Evolutionary conservation across 2,888 invertebrate species (phyloP).

Genomic region (Deilephila porcellus): DNA sequence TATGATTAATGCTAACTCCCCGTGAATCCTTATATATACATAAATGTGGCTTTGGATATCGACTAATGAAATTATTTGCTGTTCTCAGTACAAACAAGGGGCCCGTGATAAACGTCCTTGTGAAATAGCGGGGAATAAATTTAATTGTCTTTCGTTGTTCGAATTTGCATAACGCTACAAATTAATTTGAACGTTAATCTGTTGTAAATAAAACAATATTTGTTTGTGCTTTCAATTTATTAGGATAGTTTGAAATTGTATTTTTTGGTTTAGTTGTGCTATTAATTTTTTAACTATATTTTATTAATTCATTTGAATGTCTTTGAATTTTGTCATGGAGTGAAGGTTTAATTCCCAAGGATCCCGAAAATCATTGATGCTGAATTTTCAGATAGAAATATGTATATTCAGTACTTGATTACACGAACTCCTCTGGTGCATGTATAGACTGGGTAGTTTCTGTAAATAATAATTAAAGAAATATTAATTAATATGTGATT

Average conservation of each 20-base stretch:
- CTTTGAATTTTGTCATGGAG: no score
- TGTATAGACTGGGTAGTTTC: no score
- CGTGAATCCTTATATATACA: conserved; percentile 47
- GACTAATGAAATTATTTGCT: conserved; percentile 77
- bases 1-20: conserved; percentile 74
- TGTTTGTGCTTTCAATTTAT: not conserved
- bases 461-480: no score
- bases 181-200: conserved; percentile 54
- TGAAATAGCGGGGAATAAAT: conserved; percentile 66
- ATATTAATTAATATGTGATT: no score
- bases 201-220: conserved; percentile 30
- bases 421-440: no score
- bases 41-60: conserved; percentile 56
- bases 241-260: not conserved
- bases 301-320: not conserved
- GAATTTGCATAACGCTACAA: conserved; percentile 59
- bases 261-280: not conserved
- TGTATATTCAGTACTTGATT: no score
- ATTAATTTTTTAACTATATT: not conserved
- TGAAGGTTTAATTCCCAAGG: no score
- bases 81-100: conserved; percentile 57
- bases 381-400: no score
- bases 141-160: conserved; percentile 60
- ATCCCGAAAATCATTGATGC: no score
- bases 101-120: conserved; percentile 68